A percentile compares a stretch with the other conserved stretches of the same genome.
phyloP scores from a whole-genome alignment of 1,140 invertebrate species.

The Euschistus heros region DNA sequence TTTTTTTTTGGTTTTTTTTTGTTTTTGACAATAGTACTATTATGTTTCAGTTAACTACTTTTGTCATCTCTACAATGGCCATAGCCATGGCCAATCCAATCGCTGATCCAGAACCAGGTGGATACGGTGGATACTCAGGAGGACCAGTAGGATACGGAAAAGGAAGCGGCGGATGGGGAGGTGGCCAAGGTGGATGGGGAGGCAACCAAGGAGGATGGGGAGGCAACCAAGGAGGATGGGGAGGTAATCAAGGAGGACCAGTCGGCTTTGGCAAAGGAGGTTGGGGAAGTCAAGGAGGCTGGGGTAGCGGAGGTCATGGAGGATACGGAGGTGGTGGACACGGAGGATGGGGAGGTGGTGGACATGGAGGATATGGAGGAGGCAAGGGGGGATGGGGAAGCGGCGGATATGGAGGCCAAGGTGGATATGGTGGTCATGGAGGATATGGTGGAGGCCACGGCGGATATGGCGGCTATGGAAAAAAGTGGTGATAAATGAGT shows the following conservation, averaged over 20 bases:
- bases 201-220: not conserved
- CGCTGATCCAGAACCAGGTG: too few species aligned
- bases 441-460: not conserved
- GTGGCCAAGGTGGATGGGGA: not conserved
- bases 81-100: too few species aligned
- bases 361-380: not conserved
- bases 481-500: not conserved
- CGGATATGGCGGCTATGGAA: not conserved
- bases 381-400: not conserved
- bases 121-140: too few species aligned
- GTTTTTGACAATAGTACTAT: too few species aligned
- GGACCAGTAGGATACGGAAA: too few species aligned
- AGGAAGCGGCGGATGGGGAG: not conserved
- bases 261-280: slow-evolving; percentile 9
- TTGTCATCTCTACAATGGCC: too few species aligned
- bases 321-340: not conserved
- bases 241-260: not conserved
- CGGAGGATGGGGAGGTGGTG: not conserved
- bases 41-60: too few species aligned
- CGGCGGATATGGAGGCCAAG: not conserved
- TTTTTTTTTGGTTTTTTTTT: too few species aligned
- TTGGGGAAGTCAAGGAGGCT: not conserved
- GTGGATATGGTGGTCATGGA: not conserved
- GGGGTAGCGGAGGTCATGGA: slow-evolving; percentile 1
- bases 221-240: slow-evolving; percentile 2